phyloP scores from a whole-genome alignment of 30 jellyfish, hydroid and myxozoan species.

The Aurelia aurita region DNA sequence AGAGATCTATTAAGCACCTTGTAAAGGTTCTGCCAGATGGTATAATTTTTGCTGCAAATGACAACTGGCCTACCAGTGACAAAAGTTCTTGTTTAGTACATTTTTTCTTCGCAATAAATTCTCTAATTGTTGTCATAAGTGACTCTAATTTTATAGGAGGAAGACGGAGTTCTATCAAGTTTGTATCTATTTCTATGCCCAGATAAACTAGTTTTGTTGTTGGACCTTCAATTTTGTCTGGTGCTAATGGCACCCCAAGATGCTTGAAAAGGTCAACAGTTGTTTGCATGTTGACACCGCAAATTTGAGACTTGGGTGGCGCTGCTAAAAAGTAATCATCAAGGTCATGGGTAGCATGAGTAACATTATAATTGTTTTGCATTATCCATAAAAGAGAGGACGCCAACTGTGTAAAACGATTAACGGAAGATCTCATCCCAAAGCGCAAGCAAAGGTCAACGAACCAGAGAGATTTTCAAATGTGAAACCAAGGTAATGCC shows the following conservation, averaged over 20 bases:
- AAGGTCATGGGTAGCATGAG: neutral
- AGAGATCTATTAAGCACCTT: neutral
- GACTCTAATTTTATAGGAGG: too few species aligned
- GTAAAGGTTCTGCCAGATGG: constrained; percentile 6
- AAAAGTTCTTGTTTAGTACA: neutral
- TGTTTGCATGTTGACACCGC: neutral
- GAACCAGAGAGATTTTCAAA: constrained; percentile 54
- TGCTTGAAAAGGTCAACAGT: neutral
- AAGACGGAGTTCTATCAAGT: too few species aligned
- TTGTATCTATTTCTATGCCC: neutral
- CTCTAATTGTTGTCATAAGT: too few species aligned
- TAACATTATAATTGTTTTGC: neutral
- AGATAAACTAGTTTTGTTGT: too few species aligned
- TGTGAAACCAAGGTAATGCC: neutral
- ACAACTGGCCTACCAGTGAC: neutral
- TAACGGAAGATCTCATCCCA: constrained; percentile 74
- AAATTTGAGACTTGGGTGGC: neutral
- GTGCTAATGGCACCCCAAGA: neutral
- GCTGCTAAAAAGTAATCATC: neutral
- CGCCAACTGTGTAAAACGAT: neutral
- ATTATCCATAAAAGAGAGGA: neutral
- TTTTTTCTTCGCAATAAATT: neutral
- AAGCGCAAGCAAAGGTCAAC: constrained; percentile 74
- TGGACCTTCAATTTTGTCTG: too few species aligned
- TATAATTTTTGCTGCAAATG: neutral